These are phyloP conservation scores for Leptonema lineaticorne DNA, from an alignment of 1,140 invertebrate species.

Conservation along the genomic window DNA sequence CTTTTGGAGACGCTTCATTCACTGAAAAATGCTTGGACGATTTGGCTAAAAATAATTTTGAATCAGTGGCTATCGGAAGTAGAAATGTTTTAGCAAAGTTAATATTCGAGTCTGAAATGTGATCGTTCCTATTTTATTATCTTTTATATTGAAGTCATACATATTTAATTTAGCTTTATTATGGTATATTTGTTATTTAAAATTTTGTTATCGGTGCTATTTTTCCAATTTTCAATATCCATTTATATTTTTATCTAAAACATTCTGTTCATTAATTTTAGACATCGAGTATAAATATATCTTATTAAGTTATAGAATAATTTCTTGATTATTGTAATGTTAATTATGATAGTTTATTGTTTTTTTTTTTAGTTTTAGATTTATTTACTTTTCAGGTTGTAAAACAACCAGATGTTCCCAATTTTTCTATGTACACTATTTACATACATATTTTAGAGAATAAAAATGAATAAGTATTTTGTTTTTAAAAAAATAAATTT, in stretches of 20 bases:
- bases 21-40: slow-evolving; percentile 34
- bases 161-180: neutral
- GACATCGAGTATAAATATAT: no score
- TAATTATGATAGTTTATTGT: neutral
- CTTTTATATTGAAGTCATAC: neutral
- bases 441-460: no score
- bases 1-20: slow-evolving; percentile 28
- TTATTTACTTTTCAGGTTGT: no score
- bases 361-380: no score
- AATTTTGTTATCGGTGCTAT: neutral
- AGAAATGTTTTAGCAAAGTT: slow-evolving; percentile 36
- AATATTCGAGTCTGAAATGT: slow-evolving; percentile 31
- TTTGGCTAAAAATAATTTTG: slow-evolving; percentile 37
- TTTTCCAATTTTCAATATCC: neutral
- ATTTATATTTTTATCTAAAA: no score
- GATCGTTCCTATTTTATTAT: neutral
- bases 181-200: neutral
- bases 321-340: neutral
- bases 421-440: no score
- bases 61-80: slow-evolving; percentile 30
- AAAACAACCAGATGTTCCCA: no score
- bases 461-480: no score
- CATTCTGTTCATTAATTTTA: neutral
- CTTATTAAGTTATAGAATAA: no score
- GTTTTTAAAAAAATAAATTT: no score